phyloP scores from a whole-genome alignment of 2,888 invertebrate genomes.

The Thyatira batis region DNA sequence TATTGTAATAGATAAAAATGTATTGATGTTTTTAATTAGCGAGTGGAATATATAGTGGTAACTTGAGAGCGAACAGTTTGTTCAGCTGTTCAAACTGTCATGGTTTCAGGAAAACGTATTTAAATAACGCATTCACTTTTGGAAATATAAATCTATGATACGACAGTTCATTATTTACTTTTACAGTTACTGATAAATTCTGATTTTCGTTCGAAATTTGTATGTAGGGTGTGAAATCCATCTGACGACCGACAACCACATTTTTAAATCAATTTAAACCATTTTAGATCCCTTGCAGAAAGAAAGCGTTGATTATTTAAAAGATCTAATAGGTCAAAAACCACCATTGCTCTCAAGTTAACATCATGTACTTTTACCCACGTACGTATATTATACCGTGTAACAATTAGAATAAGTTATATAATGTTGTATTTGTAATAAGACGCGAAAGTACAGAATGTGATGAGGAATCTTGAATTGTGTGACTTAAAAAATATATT shows the following conservation, averaged over 20 bases:
- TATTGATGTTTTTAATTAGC: slow-evolving; percentile 55
- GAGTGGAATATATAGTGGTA: slow-evolving; percentile 30
- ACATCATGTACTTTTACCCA: neutral
- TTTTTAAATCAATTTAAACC: too few relatives aligned
- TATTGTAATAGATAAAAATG: slow-evolving; percentile 46
- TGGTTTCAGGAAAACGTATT: neutral
- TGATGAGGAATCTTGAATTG: neutral
- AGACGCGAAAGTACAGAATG: neutral
- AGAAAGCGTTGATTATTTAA: too few relatives aligned
- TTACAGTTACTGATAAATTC: neutral
- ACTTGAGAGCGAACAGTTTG: neutral
- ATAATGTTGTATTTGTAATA: neutral
- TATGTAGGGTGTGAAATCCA: too few relatives aligned
- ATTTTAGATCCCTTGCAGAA: too few relatives aligned
- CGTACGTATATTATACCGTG: neutral
- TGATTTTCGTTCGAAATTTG: too few relatives aligned
- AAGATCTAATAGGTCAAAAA: too few relatives aligned
- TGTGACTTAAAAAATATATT: neutral
- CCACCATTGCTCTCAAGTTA: neutral
- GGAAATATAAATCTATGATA: too few relatives aligned
- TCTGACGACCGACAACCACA: too few relatives aligned
- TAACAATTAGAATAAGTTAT: slow-evolving; percentile 1
- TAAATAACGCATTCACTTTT: neutral
- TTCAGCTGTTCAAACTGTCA: neutral
- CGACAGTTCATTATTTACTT: too few relatives aligned